Conservation (phyloP, 2,113 vertebrate genomes). For the Chrysochloris asiatica region DNA sequence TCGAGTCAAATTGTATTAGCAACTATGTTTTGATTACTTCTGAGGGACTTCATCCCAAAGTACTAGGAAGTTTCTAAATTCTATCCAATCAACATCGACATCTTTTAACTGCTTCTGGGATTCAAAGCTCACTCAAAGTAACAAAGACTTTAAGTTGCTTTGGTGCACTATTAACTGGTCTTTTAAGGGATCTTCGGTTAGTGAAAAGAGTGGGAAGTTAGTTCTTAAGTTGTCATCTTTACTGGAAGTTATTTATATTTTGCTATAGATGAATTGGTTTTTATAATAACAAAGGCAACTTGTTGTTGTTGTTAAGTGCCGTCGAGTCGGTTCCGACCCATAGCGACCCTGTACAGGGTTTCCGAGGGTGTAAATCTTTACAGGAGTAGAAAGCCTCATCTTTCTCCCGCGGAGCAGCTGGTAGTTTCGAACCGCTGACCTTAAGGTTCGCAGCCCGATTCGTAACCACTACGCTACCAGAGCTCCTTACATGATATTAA, state of each 20-base stretch:
- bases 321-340: too few species aligned
- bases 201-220: background rate
- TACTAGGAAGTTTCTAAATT: conserved; percentile 47
- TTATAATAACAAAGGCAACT: background rate
- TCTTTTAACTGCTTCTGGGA: conserved; percentile 66
- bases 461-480: too few species aligned
- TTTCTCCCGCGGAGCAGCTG: too few species aligned
- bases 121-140: conserved; percentile 38
- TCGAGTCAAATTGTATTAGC: conserved; percentile 42
- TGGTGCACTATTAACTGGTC: background rate
- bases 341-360: too few species aligned
- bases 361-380: too few species aligned
- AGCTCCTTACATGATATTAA: conserved; percentile 45
- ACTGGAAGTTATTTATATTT: conserved; percentile 41
- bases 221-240: background rate
- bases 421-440: too few species aligned
- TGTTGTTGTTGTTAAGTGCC: too few species aligned
- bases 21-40: conserved; percentile 61
- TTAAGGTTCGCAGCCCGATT: too few species aligned
- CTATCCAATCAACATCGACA: background rate
- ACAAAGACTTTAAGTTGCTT: conserved; percentile 41
- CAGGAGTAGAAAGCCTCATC: too few species aligned
- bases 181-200: background rate
- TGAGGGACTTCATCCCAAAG: conserved; percentile 55
- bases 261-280: background rate